Conservation (phyloP, 2,888 invertebrate genomes). For the Coremacera marginata region DNA sequence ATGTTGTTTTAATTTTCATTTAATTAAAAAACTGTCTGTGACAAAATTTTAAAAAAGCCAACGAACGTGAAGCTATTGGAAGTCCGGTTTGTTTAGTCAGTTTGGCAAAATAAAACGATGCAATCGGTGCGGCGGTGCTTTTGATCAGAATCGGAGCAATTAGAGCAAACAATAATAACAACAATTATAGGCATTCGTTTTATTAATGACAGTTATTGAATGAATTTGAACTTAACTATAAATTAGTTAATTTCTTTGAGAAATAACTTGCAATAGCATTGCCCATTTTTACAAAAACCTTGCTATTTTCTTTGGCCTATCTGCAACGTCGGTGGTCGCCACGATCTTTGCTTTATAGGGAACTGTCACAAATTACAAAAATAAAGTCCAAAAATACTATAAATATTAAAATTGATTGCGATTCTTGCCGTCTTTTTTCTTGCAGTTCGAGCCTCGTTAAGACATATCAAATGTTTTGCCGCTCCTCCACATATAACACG, state of each 20-base stretch:
- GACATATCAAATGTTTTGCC: not conserved
- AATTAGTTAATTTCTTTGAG: not conserved
- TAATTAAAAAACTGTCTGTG: not conserved
- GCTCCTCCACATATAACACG: not conserved
- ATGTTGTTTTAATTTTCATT: constrained; percentile 14
- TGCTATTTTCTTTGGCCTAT: not conserved
- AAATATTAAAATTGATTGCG: constrained; percentile 10
- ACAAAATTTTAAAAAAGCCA: not conserved
- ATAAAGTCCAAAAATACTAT: too few relatives aligned
- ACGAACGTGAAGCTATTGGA: not conserved
- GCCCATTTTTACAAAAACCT: not conserved
- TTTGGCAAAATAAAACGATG: not conserved
- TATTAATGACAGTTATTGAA: not conserved
- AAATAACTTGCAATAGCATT: not conserved
- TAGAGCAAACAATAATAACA: not conserved
- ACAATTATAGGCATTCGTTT: not conserved
- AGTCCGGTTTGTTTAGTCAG: not conserved
- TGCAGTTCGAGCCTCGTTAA: not conserved
- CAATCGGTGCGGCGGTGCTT: not conserved
- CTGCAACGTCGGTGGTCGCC: not conserved
- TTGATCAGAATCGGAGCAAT: constrained; percentile 21
- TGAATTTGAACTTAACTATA: too few relatives aligned
- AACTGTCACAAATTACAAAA: not conserved
- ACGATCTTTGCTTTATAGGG: not conserved
- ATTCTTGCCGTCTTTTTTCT: not conserved